Evolutionary conservation across 2,113 vertebrate genomes (phyloP).

Genomic region (Phainopepla nitens): DNA sequence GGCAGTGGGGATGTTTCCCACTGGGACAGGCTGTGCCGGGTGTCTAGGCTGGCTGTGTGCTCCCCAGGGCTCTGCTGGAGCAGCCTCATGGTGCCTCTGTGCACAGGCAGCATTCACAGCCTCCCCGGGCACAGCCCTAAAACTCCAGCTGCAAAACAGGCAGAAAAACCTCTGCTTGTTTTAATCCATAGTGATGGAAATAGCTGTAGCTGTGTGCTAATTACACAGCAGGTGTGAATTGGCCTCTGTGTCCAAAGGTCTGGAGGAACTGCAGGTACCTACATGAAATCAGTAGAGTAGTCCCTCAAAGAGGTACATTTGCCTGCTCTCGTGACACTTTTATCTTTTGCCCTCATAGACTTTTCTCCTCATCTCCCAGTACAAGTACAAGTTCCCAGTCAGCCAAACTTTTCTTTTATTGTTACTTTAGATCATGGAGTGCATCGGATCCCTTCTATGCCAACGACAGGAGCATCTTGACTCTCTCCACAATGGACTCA

Average conservation of each 20-base stretch:
- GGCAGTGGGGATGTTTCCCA: fast-evolving
- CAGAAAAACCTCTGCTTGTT: background rate
- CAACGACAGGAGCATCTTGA: slow-evolving; percentile 94
- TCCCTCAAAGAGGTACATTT: background rate
- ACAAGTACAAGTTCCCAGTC: slow-evolving; percentile 38
- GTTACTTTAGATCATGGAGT: slow-evolving; percentile 94
- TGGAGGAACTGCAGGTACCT: background rate
- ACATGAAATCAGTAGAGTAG: background rate
- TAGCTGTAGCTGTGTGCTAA: background rate
- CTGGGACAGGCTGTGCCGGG: fast-evolving
- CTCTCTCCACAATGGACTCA: slow-evolving; percentile 91
- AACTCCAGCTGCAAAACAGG: background rate
- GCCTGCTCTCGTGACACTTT: background rate
- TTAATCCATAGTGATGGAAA: background rate
- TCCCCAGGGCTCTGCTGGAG: background rate
- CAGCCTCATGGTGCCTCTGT: background rate
- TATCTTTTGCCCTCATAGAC: background rate
- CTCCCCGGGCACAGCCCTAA: background rate
- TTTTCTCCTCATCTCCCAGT: background rate
- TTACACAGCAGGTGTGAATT: background rate
- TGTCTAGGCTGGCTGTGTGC: background rate
- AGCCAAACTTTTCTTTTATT: slow-evolving; percentile 82
- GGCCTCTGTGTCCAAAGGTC: background rate
- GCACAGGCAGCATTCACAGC: background rate
- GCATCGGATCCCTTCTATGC: slow-evolving; percentile 87